Evolutionary conservation across 2,797 vertebrate species (phyloP).

Genomic region (Orientallactaga sibirica): DNA sequence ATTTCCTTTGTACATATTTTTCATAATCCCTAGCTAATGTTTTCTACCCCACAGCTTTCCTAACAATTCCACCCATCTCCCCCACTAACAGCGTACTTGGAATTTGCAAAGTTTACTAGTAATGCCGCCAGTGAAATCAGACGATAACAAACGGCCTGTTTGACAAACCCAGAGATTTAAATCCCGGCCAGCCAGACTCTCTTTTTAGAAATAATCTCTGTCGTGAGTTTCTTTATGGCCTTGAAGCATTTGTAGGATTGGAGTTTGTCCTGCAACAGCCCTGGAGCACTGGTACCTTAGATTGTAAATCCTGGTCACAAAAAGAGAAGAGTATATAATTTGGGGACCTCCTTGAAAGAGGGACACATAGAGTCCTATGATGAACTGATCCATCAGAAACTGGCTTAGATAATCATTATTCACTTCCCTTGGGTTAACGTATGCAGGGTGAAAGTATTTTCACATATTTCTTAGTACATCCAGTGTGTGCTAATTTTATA

Average conservation of each 20-base stretch:
- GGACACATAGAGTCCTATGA: not conserved
- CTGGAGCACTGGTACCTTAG: not conserved
- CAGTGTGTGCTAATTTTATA: not conserved
- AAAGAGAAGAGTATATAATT: not conserved
- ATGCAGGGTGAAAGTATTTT: not conserved
- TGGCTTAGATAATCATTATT: not conserved
- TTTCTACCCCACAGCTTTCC: not conserved
- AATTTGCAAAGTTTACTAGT: slow-evolving; percentile 25
- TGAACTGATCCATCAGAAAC: not conserved
- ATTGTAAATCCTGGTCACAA: not conserved
- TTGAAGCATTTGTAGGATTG: slow-evolving; percentile 13
- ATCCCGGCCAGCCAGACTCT: not conserved
- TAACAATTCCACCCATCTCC: not conserved
- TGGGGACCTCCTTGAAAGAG: not conserved
- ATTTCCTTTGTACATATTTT: slow-evolving; percentile 45
- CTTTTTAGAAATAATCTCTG: slow-evolving; percentile 18
- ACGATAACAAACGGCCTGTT: slow-evolving; percentile 2
- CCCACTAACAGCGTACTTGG: not conserved
- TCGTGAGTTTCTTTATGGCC: slow-evolving; percentile 3
- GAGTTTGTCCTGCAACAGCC: slow-evolving; percentile 20
- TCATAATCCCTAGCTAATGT: slow-evolving; percentile 41
- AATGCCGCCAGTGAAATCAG: not conserved
- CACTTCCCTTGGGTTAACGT: not conserved
- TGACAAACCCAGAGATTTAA: slow-evolving; percentile 53
- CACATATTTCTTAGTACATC: not conserved